Evolutionary conservation across 2,888 invertebrate genomes (phyloP).

Genomic region (Eutolmus rufibarbis): DNA sequence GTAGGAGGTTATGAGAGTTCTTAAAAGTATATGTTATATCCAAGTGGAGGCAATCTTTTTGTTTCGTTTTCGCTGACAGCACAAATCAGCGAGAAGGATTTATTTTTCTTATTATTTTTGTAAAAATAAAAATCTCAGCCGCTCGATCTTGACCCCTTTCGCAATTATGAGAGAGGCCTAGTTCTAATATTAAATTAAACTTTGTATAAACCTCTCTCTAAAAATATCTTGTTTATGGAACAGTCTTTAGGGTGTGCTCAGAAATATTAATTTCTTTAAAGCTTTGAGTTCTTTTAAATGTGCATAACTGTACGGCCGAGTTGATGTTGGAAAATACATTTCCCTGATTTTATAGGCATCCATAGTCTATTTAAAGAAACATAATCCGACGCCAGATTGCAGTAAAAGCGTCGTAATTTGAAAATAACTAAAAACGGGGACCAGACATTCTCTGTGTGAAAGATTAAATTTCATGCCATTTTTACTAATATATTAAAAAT

Average conservation of each 20-base stretch:
- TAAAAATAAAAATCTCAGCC: background rate
- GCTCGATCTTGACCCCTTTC: slow-evolving; percentile 30
- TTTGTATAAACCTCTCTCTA: slow-evolving; percentile 9
- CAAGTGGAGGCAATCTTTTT: background rate
- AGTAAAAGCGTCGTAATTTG: background rate
- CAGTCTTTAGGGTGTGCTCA: background rate
- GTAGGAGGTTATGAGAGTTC: background rate
- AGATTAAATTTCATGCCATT: background rate
- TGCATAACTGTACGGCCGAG: background rate
- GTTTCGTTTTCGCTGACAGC: slow-evolving; percentile 1
- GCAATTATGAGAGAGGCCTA: background rate
- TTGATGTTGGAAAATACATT: slow-evolving; percentile 1
- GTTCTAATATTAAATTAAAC: slow-evolving; percentile 11
- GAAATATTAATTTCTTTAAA: background rate
- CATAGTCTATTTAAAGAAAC: background rate
- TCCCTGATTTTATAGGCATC: slow-evolving; percentile 1
- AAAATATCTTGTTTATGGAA: slow-evolving; percentile 32
- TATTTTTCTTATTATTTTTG: background rate
- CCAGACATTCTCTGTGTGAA: background rate
- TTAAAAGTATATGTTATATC: background rate
- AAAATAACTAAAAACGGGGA: background rate
- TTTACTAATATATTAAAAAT: background rate
- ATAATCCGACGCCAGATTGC: slow-evolving; percentile 5
- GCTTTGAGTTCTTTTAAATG: background rate
- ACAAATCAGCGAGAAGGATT: background rate